Percentiles rank a stretch among this genome's conserved stretches.
Conservation (phyloP, 2,888 invertebrate genomes). For the Plemyria rubiginata region DNA sequence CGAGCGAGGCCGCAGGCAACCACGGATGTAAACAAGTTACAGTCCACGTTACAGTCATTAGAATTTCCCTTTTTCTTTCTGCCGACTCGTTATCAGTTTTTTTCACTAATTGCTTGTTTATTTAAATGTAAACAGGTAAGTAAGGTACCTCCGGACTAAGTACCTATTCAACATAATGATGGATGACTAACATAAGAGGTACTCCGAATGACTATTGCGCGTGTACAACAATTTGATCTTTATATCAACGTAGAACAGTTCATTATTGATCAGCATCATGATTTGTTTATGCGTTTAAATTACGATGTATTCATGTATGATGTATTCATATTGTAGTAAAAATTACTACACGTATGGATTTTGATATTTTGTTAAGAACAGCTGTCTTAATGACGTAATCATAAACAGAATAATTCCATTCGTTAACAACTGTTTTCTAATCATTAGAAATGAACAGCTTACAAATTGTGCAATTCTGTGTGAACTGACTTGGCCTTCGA, state of each 20-base stretch:
- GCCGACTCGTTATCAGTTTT: slow-evolving; percentile 3
- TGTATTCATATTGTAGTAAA: not conserved
- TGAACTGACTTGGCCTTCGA: not conserved
- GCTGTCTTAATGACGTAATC: slow-evolving; percentile 11
- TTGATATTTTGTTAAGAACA: slow-evolving; percentile 1
- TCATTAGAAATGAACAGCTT: slow-evolving; percentile 3
- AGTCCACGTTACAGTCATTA: not conserved
- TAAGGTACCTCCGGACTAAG: not conserved
- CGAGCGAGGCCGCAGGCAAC: too few species aligned
- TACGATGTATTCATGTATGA: not conserved
- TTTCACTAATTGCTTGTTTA: slow-evolving; percentile 27
- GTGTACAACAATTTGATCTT: slow-evolving; percentile 17
- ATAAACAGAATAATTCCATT: slow-evolving; percentile 31
- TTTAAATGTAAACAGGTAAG: slow-evolving; percentile 30
- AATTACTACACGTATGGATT: not conserved
- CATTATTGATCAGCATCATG: slow-evolving; percentile 13
- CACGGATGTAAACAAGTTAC: not conserved
- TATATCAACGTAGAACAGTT: slow-evolving; percentile 24
- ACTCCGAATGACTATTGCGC: slow-evolving; percentile 32
- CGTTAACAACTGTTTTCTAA: slow-evolving; percentile 21
- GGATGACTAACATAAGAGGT: slow-evolving; percentile 31
- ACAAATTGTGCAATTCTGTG: not conserved
- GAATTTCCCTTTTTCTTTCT: slow-evolving; percentile 18
- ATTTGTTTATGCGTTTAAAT: not conserved
- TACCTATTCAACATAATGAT: slow-evolving; percentile 11